A percentile compares a stretch with the other conserved stretches of the same genome.
Evolutionary conservation across 1,140 invertebrate species (phyloP).

Genomic region (Stratiolaelaps scimitus): DNA sequence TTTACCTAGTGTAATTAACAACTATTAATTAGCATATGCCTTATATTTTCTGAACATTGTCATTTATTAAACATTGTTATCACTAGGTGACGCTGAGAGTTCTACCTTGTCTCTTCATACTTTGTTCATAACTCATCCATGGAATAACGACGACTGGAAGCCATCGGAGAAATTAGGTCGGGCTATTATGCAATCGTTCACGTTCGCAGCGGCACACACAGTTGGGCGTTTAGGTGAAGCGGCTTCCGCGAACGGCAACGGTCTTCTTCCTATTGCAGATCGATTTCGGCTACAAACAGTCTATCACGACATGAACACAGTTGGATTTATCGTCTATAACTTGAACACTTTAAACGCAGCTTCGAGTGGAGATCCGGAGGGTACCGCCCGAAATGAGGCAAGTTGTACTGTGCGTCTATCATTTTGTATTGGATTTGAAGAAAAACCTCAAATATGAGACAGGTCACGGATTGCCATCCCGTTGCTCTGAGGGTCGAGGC

Average conservation of each 20-base stretch:
- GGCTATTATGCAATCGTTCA: slow-evolving; percentile 4
- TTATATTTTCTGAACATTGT: neutral
- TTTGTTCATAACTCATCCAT: slow-evolving; percentile 2
- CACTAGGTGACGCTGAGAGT: neutral
- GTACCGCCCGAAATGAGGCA: slow-evolving; percentile 6
- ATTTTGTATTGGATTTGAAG: too few relatives aligned
- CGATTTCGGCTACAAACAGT: slow-evolving; percentile 8
- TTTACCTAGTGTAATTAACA: too few relatives aligned
- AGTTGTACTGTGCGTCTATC: too few relatives aligned
- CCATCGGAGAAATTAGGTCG: neutral
- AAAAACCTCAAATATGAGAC: too few relatives aligned
- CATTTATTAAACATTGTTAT: neutral
- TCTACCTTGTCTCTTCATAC: neutral
- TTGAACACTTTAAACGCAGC: neutral
- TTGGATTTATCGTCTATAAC: neutral
- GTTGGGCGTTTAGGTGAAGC: too few relatives aligned
- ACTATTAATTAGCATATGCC: too few relatives aligned
- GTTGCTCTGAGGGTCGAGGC: too few relatives aligned
- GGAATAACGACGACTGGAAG: neutral
- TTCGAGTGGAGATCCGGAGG: neutral
- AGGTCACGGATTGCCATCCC: too few relatives aligned
- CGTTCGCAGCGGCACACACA: slow-evolving; percentile 9
- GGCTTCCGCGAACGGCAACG: neutral
- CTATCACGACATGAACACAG: neutral
- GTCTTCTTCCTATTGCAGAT: neutral